A percentile compares a stretch with the other conserved stretches of the same genome.
Conservation (phyloP, 2,113 vertebrate genomes). For the Oostethus manadensis region DNA sequence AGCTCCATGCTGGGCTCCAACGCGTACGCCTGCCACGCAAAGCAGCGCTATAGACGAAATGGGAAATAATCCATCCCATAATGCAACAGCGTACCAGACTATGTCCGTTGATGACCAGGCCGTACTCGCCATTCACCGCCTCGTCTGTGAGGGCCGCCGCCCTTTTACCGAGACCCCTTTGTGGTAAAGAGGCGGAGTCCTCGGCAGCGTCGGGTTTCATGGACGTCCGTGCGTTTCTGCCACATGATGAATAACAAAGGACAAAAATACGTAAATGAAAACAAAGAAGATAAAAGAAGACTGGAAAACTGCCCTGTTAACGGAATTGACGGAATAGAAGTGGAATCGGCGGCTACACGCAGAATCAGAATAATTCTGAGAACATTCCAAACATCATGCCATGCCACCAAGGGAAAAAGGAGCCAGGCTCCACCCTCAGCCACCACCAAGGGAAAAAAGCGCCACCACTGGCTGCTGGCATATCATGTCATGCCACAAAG, state of each 20-base stretch:
- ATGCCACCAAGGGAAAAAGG: too few species aligned
- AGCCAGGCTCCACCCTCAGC: neutral
- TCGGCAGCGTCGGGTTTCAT: constrained; percentile 76
- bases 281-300: neutral
- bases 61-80: too few species aligned
- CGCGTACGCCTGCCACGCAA: constrained; percentile 76
- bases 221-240: constrained; percentile 74
- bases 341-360: too few species aligned
- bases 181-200: constrained; percentile 52
- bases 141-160: constrained; percentile 74
- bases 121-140: constrained; percentile 76
- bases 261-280: neutral
- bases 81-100: constrained; percentile 79
- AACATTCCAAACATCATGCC: too few species aligned
- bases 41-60: too few species aligned
- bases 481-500: too few species aligned
- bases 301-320: too few species aligned
- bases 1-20: constrained; percentile 81
- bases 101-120: constrained; percentile 87
- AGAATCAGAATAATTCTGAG: too few species aligned
- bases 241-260: neutral
- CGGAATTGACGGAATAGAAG: too few species aligned
- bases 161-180: constrained; percentile 44
- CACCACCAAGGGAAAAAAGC: neutral
- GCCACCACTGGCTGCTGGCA: neutral